Percentiles rank a stretch among this genome's conserved stretches.
Evolutionary conservation across 2,113 vertebrate species (phyloP).

Genomic region (Vidua macroura): DNA sequence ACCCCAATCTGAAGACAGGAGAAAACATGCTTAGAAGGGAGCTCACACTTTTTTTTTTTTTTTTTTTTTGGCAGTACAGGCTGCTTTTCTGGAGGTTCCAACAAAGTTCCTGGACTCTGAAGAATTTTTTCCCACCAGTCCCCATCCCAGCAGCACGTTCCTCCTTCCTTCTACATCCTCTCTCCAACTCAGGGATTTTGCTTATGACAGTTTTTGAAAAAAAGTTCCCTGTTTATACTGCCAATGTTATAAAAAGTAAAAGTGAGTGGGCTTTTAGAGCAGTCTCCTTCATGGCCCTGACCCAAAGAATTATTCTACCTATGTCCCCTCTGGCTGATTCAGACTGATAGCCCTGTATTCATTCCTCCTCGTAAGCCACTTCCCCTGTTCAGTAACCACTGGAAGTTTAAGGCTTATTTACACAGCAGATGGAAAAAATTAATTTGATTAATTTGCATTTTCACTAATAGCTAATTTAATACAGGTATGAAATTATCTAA

Average conservation of each 20-base stretch:
- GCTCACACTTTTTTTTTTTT: not conserved
- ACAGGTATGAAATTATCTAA: not conserved
- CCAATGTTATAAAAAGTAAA: not conserved
- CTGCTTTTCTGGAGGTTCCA: not conserved
- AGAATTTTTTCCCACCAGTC: not conserved
- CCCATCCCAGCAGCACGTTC: fast-evolving
- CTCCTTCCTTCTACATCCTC: not conserved
- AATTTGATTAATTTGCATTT: not conserved
- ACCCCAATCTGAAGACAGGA: not conserved
- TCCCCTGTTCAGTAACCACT: not conserved
- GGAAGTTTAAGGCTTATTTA: constrained; percentile 14
- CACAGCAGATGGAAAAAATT: not conserved
- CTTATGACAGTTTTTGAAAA: not conserved
- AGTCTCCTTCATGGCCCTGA: not conserved
- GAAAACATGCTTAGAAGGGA: not conserved
- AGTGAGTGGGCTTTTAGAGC: not conserved
- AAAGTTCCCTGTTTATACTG: not conserved
- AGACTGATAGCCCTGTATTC: not conserved
- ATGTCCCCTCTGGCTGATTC: not conserved
- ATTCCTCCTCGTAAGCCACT: not conserved
- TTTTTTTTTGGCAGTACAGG: not conserved
- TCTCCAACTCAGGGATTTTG: not conserved
- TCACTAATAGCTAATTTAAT: not conserved
- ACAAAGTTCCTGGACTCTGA: not conserved
- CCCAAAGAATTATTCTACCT: not conserved